Evolutionary conservation across 2,797 vertebrate genomes (phyloP).

Genomic region (Selene dorsalis): DNA sequence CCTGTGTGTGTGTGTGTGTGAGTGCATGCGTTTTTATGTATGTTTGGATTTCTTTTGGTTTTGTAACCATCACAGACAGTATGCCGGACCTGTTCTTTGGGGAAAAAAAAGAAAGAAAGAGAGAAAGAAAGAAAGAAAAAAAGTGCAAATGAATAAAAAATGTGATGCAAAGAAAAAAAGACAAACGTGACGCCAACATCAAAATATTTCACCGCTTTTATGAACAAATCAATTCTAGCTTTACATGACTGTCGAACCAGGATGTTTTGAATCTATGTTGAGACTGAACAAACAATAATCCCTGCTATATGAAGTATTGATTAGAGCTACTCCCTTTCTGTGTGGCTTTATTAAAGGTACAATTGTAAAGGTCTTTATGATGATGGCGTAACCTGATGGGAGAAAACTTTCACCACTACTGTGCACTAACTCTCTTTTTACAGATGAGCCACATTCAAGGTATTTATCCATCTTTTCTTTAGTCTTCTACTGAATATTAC

Average conservation of each 20-base stretch:
- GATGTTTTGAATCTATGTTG: conserved; percentile 73
- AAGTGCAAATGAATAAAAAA: conserved; percentile 57
- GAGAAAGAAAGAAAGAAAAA: too few species aligned
- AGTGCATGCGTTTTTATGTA: conserved; percentile 22
- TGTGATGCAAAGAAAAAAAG: conserved; percentile 14
- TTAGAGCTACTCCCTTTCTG: conserved; percentile 68
- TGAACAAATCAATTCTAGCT: conserved; percentile 76
- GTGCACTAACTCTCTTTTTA: conserved; percentile 16
- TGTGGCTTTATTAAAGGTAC: conserved; percentile 79
- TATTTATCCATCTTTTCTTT: conserved; percentile 39
- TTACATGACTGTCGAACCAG: conserved; percentile 72
- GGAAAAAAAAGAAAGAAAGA: conserved; percentile 32
- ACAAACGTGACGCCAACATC: conserved; percentile 65
- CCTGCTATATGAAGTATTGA: conserved; percentile 81
- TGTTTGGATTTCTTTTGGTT: conserved; percentile 50
- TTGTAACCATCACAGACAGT: conserved; percentile 56
- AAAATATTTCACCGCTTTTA: conserved; percentile 68
- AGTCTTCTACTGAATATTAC: conserved; percentile 34
- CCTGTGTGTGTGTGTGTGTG: background rate
- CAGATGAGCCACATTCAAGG: conserved; percentile 23
- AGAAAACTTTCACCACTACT: conserved; percentile 63
- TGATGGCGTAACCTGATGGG: conserved; percentile 61
- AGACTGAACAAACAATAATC: conserved; percentile 79
- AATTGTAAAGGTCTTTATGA: conserved; percentile 76
- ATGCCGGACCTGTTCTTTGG: conserved; percentile 47